phyloP scores from a whole-genome alignment of 2,888 invertebrate species.

The Leptopilina drosophilae region DNA sequence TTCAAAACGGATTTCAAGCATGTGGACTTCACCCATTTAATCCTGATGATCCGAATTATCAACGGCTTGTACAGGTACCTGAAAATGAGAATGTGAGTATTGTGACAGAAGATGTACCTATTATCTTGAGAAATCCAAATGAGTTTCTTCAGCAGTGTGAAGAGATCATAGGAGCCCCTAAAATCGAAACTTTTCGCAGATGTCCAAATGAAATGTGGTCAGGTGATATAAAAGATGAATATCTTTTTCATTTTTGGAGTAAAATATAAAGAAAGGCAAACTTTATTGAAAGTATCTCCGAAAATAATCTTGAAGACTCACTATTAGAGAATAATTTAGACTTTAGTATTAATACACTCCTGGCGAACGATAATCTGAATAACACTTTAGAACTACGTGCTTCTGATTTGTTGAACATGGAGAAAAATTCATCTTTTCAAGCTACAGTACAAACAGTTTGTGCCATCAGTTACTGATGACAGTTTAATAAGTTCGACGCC shows the following conservation, averaged over 20 bases:
- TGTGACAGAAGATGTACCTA: conserved; percentile 1
- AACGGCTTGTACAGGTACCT: conserved; percentile 1
- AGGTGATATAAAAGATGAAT: conserved; percentile 2
- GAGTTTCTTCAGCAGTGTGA: neutral
- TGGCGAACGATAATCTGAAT: conserved; percentile 3
- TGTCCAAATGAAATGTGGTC: neutral
- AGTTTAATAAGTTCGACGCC: conserved; percentile 1
- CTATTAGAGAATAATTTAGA: neutral
- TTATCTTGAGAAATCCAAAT: neutral
- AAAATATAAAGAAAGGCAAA: neutral
- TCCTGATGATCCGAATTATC: conserved; percentile 48
- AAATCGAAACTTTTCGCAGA: neutral
- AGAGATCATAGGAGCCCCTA: neutral
- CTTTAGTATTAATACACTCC: neutral
- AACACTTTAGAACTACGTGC: neutral
- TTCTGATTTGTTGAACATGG: conserved; percentile 6
- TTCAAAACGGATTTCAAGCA: conserved; percentile 48
- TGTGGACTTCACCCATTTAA: conserved; percentile 50
- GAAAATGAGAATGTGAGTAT: neutral
- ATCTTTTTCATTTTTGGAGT: neutral
- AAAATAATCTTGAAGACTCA: neutral
- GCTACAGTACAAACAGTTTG: neutral
- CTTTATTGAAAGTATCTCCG: neutral
- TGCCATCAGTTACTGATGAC: too few relatives aligned
- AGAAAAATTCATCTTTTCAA: neutral